Percentiles rank a stretch among this genome's conserved stretches.
Evolutionary conservation across 2,113 vertebrate genomes (phyloP).

Genomic region (Chaetura pelagica): DNA sequence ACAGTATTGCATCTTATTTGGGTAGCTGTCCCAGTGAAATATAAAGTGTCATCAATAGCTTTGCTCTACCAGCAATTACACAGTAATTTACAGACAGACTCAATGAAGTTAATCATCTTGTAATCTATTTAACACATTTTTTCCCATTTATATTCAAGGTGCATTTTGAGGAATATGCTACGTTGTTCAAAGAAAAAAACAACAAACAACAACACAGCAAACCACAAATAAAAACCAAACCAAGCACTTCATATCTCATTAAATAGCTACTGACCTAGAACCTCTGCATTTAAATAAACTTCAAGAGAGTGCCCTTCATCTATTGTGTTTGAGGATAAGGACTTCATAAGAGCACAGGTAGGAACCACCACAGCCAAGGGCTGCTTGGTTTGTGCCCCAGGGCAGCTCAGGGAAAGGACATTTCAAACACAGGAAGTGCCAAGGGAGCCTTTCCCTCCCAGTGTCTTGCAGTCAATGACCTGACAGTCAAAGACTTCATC

Average conservation of each 20-base stretch:
- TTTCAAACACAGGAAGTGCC: background rate
- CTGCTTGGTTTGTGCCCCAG: background rate
- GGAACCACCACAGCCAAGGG: background rate
- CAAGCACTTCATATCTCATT: background rate
- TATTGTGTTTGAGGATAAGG: background rate
- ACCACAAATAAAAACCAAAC: background rate
- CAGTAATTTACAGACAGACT: constrained; percentile 1
- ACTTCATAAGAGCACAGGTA: background rate
- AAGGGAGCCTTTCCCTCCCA: background rate
- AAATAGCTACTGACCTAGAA: background rate
- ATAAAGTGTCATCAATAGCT: constrained; percentile 15
- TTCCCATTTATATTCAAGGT: constrained; percentile 29
- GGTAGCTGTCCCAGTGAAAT: background rate
- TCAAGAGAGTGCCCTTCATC: background rate
- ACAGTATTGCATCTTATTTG: constrained; percentile 45
- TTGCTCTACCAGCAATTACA: background rate
- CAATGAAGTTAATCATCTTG: constrained; percentile 41
- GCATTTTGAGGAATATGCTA: background rate
- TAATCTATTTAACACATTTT: constrained; percentile 5
- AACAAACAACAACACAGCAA: background rate
- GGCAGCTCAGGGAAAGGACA: background rate
- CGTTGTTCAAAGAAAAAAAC: background rate
- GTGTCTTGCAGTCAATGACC: background rate
- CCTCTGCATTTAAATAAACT: background rate
- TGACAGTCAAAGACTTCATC: background rate